Base-by-base conservation (phyloP, 2,888 invertebrate genomes). In the Pseudolycoriella hygida region DNA sequence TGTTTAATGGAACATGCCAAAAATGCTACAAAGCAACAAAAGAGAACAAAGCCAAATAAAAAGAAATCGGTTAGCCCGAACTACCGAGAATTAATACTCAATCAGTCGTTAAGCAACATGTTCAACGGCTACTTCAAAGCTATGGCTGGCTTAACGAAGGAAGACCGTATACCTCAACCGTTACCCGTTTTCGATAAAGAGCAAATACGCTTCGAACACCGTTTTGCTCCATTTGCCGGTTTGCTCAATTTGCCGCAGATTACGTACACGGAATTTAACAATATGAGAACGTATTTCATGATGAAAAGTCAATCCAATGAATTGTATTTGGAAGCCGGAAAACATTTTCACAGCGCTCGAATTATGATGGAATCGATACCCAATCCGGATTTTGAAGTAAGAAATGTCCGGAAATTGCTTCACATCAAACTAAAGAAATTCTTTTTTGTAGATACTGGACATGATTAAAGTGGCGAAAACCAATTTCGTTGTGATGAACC, bases 91-190 rank as follows among this genome's bases (percentile, higher is more conserved):
- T 83, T 87, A 40, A 73, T 85, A n/a, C 73, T 86, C 62, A 83
- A 84, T 55, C 93, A 94, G 64, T 90, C 89, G 1, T 72, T 90
- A 67, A 89, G 93, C 62, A 87, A 87, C 60, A 79, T 96, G 72
- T 90, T 90, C 62, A 94, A 92, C 1, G 96, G 93, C 5, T 92
- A 87, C 62, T 93, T 88, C 59, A 93, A 92, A 84, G 90, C 90
- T n/a, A 71, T 93, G 57, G 77, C 87, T 45, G 94, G 88, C 2
- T 81, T 96, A 58, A 79, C 83, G 52, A 72, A 88, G 59, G 89
- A 90, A 59, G 84, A 84, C 46, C 89, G 89, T 63, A 74, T 96
- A 53, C 73, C 75, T 1, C 76, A 83, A 60, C 93, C 93, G 0
- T 77, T 83, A 58, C 77, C 82, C 4, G 82, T 87, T 61, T 94